phyloP scores from a whole-genome alignment of 2,888 invertebrate genomes.

The Aplocera efformata region DNA sequence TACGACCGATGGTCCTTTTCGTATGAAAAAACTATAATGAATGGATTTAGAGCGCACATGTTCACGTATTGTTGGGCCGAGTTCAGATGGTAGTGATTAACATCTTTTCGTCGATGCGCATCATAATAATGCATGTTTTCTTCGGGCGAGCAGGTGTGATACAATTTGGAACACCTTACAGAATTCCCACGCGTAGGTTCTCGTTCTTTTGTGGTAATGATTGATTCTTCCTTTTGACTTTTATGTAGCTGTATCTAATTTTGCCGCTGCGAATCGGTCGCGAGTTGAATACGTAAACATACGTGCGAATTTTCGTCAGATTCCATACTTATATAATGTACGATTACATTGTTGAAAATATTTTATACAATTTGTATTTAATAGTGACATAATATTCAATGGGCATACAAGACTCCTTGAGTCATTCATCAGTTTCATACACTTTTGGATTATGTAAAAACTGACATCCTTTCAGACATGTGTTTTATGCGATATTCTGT shows the following conservation, averaged over 20 bases:
- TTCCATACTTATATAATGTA: slow-evolving; percentile 11
- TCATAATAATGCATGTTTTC: slow-evolving; percentile 50
- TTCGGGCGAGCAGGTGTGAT: slow-evolving; percentile 54
- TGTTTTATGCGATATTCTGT: slow-evolving; percentile 7
- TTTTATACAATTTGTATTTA: slow-evolving; percentile 10
- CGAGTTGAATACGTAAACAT: slow-evolving; percentile 20
- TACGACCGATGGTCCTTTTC: slow-evolving; percentile 68
- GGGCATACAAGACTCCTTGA: neutral
- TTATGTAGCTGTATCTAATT: slow-evolving; percentile 25
- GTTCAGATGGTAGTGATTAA: slow-evolving; percentile 50
- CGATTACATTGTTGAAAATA: slow-evolving; percentile 15
- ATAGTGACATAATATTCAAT: slow-evolving; percentile 1
- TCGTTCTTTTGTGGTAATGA: slow-evolving; percentile 39
- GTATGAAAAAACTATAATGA: slow-evolving; percentile 53
- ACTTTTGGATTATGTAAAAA: neutral
- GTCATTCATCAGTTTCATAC: neutral
- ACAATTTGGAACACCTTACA: slow-evolving; percentile 54
- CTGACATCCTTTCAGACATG: slow-evolving; percentile 4
- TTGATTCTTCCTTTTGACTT: slow-evolving; percentile 43
- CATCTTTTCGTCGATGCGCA: slow-evolving; percentile 50
- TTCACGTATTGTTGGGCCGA: slow-evolving; percentile 39
- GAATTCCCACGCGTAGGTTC: slow-evolving; percentile 55
- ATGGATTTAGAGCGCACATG: slow-evolving; percentile 65
- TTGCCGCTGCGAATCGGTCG: slow-evolving; percentile 15
- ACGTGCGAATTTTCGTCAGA: slow-evolving; percentile 17